Evolutionary conservation across 2,113 vertebrate genomes (phyloP).

Genomic region (Calonectris borealis): DNA sequence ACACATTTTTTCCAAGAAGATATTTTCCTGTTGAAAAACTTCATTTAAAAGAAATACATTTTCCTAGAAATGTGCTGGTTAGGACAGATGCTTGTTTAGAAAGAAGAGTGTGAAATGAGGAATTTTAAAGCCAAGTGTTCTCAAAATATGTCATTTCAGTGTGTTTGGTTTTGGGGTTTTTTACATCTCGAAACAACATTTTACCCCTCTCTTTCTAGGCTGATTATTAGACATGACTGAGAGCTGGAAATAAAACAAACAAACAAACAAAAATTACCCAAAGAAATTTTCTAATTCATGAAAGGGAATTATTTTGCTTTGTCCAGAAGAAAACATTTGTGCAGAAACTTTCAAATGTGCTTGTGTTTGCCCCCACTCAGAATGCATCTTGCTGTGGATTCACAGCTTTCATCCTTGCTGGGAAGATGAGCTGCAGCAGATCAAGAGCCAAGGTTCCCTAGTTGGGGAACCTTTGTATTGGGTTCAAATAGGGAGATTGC

Average conservation of each 20-base stretch:
- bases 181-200: neutral
- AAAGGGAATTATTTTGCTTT: neutral
- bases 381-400: neutral
- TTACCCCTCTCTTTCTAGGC: neutral
- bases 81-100: neutral
- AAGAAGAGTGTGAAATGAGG: neutral
- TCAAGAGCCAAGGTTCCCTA: neutral
- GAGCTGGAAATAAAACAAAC: neutral
- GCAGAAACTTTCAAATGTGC: neutral
- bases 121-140: neutral
- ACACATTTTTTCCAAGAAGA: neutral
- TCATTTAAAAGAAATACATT: slow-evolving; percentile 6
- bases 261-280: neutral
- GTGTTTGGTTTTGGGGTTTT: neutral
- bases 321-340: neutral
- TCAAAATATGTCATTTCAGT: neutral
- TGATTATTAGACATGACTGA: neutral
- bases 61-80: slow-evolving; percentile 36
- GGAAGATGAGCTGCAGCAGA: neutral
- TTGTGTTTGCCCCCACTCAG: neutral
- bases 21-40: neutral
- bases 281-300: neutral
- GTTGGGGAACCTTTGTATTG: neutral
- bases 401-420: neutral
- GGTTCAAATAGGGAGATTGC: neutral